Evolutionary conservation across 2,888 invertebrate species (phyloP).

Genomic region (Dyspetes luteomarginatus): DNA sequence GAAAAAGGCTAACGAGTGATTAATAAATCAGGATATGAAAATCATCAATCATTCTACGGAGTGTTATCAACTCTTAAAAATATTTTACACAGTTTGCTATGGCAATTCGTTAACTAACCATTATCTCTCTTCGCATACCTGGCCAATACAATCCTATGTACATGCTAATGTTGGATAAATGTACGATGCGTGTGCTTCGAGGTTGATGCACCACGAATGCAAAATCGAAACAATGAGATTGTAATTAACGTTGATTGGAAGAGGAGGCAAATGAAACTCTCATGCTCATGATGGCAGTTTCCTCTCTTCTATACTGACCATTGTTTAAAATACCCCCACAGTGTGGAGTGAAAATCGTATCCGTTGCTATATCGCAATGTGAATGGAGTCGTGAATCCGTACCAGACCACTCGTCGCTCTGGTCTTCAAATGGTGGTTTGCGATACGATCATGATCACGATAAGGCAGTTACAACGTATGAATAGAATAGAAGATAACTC

Average conservation of each 20-base stretch:
- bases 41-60: constrained; percentile 1
- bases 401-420: constrained; percentile 49
- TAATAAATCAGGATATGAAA: constrained; percentile 17
- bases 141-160: neutral
- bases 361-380: neutral
- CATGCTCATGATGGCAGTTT: constrained; percentile 37
- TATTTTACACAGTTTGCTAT: neutral
- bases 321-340: constrained; percentile 40
- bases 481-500: constrained; percentile 30
- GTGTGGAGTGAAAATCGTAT: neutral
- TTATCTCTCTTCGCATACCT: constrained; percentile 19
- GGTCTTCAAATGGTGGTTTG: constrained; percentile 3
- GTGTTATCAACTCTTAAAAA: neutral
- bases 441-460: constrained; percentile 56
- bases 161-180: neutral
- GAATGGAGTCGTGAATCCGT: constrained; percentile 7
- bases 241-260: constrained; percentile 60
- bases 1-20: constrained; percentile 14
- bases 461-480: neutral
- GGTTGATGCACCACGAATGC: constrained; percentile 28
- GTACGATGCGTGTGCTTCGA: constrained; percentile 2
- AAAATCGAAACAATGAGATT: constrained; percentile 50
- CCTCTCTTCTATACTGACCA: constrained; percentile 45
- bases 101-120: constrained; percentile 3
- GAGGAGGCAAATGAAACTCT: constrained; percentile 59